Conservation (phyloP, 1,140 invertebrate genomes). For the Psilanteris sp. region DNA sequence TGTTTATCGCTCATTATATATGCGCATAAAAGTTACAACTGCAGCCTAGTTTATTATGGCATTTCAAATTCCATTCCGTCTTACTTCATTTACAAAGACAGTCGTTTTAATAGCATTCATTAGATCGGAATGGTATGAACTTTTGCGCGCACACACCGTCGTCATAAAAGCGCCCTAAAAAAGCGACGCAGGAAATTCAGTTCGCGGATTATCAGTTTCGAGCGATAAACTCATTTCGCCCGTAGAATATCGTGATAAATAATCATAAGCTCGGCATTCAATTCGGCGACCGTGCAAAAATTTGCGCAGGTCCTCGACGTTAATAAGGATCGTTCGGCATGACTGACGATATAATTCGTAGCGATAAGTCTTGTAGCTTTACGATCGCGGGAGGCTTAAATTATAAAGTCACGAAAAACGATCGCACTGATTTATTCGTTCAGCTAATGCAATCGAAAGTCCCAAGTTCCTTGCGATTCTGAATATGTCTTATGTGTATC, state of each 20-base stretch:
- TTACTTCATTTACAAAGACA: slow-evolving; percentile 27
- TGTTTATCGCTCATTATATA: slow-evolving; percentile 24
- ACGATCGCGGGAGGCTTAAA: slow-evolving; percentile 38
- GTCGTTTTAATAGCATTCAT: slow-evolving; percentile 39
- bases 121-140: too few relatives aligned
- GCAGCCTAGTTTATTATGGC: slow-evolving; percentile 6
- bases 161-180: slow-evolving; percentile 1
- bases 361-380: slow-evolving; percentile 52
- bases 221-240: neutral
- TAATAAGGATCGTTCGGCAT: slow-evolving; percentile 47
- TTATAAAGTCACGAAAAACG: slow-evolving; percentile 58
- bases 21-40: slow-evolving; percentile 25
- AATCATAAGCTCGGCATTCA: neutral
- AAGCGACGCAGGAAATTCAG: slow-evolving; percentile 7
- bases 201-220: neutral
- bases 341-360: slow-evolving; percentile 41
- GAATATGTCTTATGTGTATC: slow-evolving; percentile 46
- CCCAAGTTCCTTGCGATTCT: slow-evolving; percentile 40
- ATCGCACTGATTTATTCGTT: slow-evolving; percentile 57
- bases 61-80: slow-evolving; percentile 26
- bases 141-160: too few relatives aligned
- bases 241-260: slow-evolving; percentile 1
- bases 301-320: slow-evolving; percentile 5
- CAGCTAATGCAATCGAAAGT: slow-evolving; percentile 59
- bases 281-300: slow-evolving; percentile 6